These are phyloP conservation scores for Coregonus sp. DNA, from an alignment of 2,797 vertebrate genomes.

Conservation along the genomic window DNA sequence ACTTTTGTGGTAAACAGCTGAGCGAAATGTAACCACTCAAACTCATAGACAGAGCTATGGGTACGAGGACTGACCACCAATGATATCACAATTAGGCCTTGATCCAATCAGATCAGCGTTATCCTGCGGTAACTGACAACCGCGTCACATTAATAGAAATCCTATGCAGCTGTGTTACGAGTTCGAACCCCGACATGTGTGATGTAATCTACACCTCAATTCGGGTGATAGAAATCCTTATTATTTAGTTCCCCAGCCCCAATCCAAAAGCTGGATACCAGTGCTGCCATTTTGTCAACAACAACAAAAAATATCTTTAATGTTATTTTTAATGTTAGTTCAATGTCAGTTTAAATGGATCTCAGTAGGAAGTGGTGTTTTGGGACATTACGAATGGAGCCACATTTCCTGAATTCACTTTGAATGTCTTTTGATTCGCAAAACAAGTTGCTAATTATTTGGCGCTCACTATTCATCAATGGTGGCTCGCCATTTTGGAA, in stretches of 20 bases:
- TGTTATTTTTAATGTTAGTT: slow-evolving; percentile 38
- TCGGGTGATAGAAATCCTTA: too few relatives aligned
- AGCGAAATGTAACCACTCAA: neutral
- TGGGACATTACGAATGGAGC: slow-evolving; percentile 54
- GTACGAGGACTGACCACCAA: too few relatives aligned
- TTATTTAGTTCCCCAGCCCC: neutral
- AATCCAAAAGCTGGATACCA: neutral
- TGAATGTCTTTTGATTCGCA: slow-evolving; percentile 67
- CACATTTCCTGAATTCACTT: slow-evolving; percentile 59
- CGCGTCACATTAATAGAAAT: neutral
- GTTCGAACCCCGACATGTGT: neutral
- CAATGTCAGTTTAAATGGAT: slow-evolving; percentile 43
- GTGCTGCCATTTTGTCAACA: too few relatives aligned
- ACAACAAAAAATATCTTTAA: neutral
- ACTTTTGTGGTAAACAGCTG: neutral
- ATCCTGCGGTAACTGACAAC: neutral
- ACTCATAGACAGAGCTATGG: too few relatives aligned
- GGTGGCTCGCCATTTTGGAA: slow-evolving; percentile 1
- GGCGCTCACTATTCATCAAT: slow-evolving; percentile 74
- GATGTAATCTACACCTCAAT: neutral
- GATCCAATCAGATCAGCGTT: neutral
- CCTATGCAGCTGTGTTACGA: neutral
- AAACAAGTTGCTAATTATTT: slow-evolving; percentile 69
- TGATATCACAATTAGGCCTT: neutral
- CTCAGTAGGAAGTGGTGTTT: slow-evolving; percentile 36